Evolutionary conservation across 2,888 invertebrate genomes (phyloP).

Genomic region (Melinaea menophilus): DNA sequence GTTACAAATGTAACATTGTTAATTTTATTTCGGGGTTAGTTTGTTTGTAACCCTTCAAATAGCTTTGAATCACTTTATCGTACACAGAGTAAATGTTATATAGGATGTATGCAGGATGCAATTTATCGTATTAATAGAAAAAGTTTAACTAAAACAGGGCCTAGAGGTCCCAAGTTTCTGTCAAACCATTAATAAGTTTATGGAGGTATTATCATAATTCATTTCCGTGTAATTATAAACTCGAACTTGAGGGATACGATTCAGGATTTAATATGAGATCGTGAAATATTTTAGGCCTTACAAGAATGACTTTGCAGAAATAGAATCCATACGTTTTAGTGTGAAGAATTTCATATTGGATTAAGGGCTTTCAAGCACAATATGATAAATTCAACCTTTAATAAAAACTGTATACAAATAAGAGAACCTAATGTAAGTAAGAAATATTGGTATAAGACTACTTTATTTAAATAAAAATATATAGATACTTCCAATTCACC

Average conservation of each 20-base stretch:
- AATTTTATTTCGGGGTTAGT: conserved; percentile 52
- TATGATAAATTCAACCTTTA: too few species aligned
- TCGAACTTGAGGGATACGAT: conserved; percentile 9
- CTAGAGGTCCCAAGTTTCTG: conserved; percentile 7
- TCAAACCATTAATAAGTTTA: conserved; percentile 8
- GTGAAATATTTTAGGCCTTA: conserved; percentile 16
- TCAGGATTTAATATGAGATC: conserved; percentile 19
- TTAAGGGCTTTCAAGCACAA: too few species aligned
- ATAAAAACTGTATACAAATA: too few species aligned
- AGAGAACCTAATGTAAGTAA: too few species aligned
- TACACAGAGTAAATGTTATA: background rate
- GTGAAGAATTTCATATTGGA: background rate
- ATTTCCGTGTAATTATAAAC: conserved; percentile 8
- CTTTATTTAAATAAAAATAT: too few species aligned
- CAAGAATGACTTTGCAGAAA: conserved; percentile 14
- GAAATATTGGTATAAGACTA: too few species aligned
- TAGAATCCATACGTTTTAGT: conserved; percentile 5
- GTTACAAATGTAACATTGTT: conserved; percentile 49
- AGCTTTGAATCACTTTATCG: conserved; percentile 56
- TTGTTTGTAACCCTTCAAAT: conserved; percentile 50
- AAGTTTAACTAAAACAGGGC: conserved; percentile 3
- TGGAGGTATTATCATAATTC: background rate
- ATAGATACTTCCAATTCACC: too few species aligned
- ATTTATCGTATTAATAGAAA: background rate
- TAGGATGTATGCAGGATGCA: background rate